phyloP scores from a whole-genome alignment of 2,797 vertebrate genomes.

The Spondyliosoma cantharus region DNA sequence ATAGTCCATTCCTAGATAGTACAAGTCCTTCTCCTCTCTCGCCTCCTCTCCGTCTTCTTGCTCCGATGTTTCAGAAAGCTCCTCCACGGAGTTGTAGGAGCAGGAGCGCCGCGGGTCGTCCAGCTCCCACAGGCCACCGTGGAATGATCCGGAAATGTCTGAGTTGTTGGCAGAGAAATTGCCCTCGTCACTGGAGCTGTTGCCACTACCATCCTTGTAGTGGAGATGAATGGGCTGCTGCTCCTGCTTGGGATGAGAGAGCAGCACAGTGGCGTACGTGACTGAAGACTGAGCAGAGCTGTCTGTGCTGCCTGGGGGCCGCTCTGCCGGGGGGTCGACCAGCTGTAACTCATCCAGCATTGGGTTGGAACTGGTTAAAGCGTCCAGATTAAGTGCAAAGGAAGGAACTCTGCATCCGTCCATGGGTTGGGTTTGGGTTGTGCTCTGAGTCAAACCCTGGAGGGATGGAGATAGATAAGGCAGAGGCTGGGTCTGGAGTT shows the following conservation, averaged over 20 bases:
- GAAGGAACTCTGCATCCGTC: constrained; percentile 49
- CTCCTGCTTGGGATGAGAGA: constrained; percentile 57
- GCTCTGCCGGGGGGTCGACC: constrained; percentile 17
- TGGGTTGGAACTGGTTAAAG: constrained; percentile 25
- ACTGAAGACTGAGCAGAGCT: constrained; percentile 78
- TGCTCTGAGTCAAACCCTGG: constrained; percentile 31
- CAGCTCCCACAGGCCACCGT: constrained; percentile 83
- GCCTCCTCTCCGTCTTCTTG: constrained; percentile 72
- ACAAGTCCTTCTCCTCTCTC: constrained; percentile 76
- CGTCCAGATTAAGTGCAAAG: constrained; percentile 49
- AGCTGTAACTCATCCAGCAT: constrained; percentile 15
- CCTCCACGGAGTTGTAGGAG: constrained; percentile 87
- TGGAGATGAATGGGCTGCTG: constrained; percentile 55
- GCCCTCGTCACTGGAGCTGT: constrained; percentile 82
- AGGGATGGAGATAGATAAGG: constrained; percentile 27
- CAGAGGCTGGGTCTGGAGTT: constrained; percentile 13
- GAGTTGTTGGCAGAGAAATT: constrained; percentile 84
- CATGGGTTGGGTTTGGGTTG: background rate
- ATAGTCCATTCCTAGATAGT: constrained; percentile 83
- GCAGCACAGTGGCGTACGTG: constrained; percentile 86
- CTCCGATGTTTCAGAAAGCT: constrained; percentile 87
- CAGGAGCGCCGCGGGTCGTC: constrained; percentile 78
- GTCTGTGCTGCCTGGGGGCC: constrained; percentile 46
- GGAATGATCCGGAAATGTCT: constrained; percentile 82
- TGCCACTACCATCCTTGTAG: constrained; percentile 67